Conservation (phyloP, 2,113 vertebrate species). For the Morone chrysops region DNA sequence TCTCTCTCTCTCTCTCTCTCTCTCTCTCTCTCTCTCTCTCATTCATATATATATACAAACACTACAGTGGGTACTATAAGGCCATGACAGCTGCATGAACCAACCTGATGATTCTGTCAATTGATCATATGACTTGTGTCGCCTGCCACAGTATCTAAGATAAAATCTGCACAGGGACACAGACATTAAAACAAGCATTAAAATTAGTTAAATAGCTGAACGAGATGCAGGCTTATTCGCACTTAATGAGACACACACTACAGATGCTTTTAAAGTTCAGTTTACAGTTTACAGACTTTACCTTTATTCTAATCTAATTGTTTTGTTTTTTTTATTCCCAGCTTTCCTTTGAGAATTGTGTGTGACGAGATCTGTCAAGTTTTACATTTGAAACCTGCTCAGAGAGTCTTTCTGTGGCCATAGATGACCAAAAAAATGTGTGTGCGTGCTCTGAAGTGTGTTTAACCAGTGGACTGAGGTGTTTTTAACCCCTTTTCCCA, state of each 20-base stretch:
- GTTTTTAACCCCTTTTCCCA: slow-evolving; percentile 60
- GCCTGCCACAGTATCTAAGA: slow-evolving; percentile 4
- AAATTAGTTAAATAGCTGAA: background rate
- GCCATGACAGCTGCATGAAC: slow-evolving; percentile 51
- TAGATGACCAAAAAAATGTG: slow-evolving; percentile 48
- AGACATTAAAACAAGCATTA: slow-evolving; percentile 25
- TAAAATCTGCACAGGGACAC: slow-evolving; percentile 18
- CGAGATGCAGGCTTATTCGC: slow-evolving; percentile 42
- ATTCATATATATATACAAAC: slow-evolving; percentile 37
- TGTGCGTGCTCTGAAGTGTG: slow-evolving; percentile 32
- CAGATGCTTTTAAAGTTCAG: slow-evolving; percentile 28
- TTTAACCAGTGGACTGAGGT: slow-evolving; percentile 51
- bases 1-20: background rate
- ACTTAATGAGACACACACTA: slow-evolving; percentile 59
- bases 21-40: background rate
- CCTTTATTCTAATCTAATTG: background rate
- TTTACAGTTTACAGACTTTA: background rate
- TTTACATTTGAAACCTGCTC: slow-evolving; percentile 41
- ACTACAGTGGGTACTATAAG: slow-evolving; percentile 35
- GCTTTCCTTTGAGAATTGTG: slow-evolving; percentile 13
- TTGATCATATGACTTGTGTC: slow-evolving; percentile 3
- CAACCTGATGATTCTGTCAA: slow-evolving; percentile 8
- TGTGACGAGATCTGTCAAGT: background rate
- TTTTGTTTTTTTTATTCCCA: background rate
- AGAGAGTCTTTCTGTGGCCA: slow-evolving; percentile 20